These are phyloP conservation scores for Perca fluviatilis DNA, from an alignment of 2,113 vertebrate genomes.

Conservation along the genomic window DNA sequence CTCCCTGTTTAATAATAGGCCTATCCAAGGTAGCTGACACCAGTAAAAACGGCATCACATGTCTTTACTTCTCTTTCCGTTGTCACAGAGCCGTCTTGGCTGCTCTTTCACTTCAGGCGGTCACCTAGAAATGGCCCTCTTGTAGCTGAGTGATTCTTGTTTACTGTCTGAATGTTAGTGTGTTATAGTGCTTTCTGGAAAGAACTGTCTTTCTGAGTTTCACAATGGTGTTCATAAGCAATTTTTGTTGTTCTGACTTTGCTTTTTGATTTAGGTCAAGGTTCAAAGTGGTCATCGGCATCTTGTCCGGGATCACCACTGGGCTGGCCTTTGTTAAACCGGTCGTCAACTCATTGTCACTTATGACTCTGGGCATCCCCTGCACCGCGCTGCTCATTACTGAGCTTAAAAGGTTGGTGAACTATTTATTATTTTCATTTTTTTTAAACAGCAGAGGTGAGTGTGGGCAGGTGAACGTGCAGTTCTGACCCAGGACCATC, in stretches of 20 bases:
- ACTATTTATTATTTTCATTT: not conserved
- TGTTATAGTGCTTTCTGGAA: not conserved
- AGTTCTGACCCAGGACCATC: not conserved
- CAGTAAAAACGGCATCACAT: slow-evolving; percentile 71
- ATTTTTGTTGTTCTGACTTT: slow-evolving; percentile 1
- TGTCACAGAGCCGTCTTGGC: slow-evolving; percentile 46
- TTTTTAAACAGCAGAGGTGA: not conserved
- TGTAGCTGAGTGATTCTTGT: not conserved
- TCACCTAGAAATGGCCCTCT: not conserved
- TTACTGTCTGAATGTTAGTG: slow-evolving; percentile 3
- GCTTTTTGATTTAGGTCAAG: slow-evolving; percentile 84
- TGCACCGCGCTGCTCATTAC: slow-evolving; percentile 93
- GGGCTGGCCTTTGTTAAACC: slow-evolving; percentile 96
- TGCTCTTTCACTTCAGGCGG: slow-evolving; percentile 28
- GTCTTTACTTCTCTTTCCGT: slow-evolving; percentile 74
- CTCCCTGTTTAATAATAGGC: slow-evolving; percentile 74
- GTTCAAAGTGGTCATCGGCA: slow-evolving; percentile 94
- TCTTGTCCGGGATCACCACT: slow-evolving; percentile 94
- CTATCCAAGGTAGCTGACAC: slow-evolving; percentile 74
- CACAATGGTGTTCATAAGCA: not conserved
- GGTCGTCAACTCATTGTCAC: slow-evolving; percentile 93
- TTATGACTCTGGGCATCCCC: slow-evolving; percentile 96
- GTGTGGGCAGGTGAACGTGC: not conserved
- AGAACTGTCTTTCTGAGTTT: slow-evolving; percentile 10
- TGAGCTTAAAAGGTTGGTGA: slow-evolving; percentile 92